A percentile compares a stretch with the other conserved stretches of the same genome.
phyloP scores from a whole-genome alignment of 2,797 vertebrate species.

The Phyllotis vaccarum region DNA sequence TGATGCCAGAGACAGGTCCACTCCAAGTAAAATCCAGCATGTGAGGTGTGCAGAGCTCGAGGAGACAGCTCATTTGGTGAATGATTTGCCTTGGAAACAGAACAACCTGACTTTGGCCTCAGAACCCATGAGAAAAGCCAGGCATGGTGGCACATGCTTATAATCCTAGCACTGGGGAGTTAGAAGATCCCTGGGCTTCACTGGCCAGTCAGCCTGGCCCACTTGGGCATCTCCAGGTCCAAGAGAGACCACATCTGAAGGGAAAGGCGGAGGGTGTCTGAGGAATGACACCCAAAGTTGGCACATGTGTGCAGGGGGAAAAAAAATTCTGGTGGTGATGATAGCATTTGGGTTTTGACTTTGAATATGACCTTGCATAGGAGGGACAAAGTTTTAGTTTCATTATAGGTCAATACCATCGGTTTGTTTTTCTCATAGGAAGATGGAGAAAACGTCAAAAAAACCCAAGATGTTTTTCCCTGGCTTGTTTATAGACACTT shows the following conservation, averaged over 20 bases:
- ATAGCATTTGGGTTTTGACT: not conserved
- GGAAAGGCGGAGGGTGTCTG: not conserved
- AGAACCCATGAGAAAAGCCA: not conserved
- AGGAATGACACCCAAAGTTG: too few species aligned
- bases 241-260: not conserved
- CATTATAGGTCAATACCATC: not conserved
- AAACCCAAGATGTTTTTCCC: not conserved
- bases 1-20: not conserved
- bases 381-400: not conserved
- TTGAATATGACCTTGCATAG: not conserved
- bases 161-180: not conserved
- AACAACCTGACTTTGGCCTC: not conserved
- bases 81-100: not conserved
- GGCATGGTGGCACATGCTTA: not conserved
- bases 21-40: not conserved
- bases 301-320: not conserved
- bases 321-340: not conserved
- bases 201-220: not conserved
- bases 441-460: conserved; percentile 7
- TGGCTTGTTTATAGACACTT: not conserved
- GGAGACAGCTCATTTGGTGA: not conserved
- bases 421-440: not conserved
- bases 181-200: not conserved
- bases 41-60: not conserved
- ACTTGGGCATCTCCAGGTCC: not conserved